These are phyloP conservation scores for Saiga tatarica DNA, from an alignment of 2,113 vertebrate genomes.

Conservation along the genomic window DNA sequence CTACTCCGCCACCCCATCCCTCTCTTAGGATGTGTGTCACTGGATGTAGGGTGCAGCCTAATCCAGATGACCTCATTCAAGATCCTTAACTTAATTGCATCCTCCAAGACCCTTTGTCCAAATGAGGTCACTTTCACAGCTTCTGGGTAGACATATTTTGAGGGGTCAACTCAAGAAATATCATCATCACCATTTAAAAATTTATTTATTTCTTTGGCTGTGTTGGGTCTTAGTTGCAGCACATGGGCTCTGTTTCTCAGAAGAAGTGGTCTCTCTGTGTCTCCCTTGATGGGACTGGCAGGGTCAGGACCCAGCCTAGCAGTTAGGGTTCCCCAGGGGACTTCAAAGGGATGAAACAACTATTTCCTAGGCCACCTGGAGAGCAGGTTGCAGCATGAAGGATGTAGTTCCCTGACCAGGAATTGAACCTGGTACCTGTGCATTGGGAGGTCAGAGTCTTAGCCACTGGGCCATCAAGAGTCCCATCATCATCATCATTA, in stretches of 20 bases:
- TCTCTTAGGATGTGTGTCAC: background rate
- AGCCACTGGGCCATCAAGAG: background rate
- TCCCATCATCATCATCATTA: background rate
- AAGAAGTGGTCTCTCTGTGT: background rate
- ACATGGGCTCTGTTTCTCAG: background rate
- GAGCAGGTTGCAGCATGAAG: background rate
- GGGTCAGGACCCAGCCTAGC: background rate
- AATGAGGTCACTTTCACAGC: background rate
- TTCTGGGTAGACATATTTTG: background rate
- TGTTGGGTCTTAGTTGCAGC: background rate
- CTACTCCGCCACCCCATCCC: background rate
- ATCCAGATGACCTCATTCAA: background rate
- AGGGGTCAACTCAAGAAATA: background rate
- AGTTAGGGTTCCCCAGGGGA: background rate
- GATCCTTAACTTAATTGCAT: background rate
- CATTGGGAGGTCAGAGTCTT: background rate
- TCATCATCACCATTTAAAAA: rapidly evolving
- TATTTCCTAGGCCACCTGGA: background rate
- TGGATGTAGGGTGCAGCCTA: too few relatives aligned
- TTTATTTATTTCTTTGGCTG: background rate
- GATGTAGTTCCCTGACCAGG: background rate
- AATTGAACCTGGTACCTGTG: background rate
- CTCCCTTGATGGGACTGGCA: background rate
- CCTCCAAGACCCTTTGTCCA: background rate
- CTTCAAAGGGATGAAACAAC: background rate